Conservation (phyloP, 2,888 invertebrate genomes). For the Eristalis arbustorum region DNA sequence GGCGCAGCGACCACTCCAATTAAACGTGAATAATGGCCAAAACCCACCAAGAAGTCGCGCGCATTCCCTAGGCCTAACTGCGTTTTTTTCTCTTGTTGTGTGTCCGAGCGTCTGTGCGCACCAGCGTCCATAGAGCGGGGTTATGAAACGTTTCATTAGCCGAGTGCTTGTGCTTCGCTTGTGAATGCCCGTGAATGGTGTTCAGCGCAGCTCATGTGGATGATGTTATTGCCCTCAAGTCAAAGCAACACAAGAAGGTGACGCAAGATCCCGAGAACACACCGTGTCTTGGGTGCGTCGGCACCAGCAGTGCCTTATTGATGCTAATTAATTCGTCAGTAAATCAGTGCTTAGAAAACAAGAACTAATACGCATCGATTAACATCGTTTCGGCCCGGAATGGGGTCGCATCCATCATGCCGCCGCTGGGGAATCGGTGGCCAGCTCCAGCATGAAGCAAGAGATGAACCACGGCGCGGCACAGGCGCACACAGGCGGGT, state of each 20-base stretch:
- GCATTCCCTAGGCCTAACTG: background rate
- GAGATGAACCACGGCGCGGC: background rate
- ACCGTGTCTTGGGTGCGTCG: background rate
- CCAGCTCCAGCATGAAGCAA: background rate
- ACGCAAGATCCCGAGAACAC: background rate
- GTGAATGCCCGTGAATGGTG: background rate
- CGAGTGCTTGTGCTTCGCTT: background rate
- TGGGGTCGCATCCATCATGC: slow-evolving; percentile 13
- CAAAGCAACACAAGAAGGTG: background rate
- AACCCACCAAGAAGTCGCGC: background rate
- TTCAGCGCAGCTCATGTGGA: background rate
- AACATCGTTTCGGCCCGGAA: slow-evolving; percentile 19
- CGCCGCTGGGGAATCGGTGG: background rate
- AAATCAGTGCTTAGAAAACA: slow-evolving; percentile 42
- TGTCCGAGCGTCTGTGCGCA: background rate
- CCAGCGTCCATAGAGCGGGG: background rate
- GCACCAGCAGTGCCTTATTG: background rate
- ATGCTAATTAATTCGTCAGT: slow-evolving; percentile 39
- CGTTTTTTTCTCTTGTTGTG: too few species aligned
- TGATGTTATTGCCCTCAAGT: background rate
- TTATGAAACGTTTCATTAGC: background rate
- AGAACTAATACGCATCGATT: slow-evolving; percentile 49
- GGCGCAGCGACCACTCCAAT: background rate
- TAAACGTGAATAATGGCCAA: background rate
- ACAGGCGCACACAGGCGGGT: background rate